A percentile compares a stretch with the other conserved stretches of the same genome.
These are phyloP conservation scores for Lysandra coridon DNA, from an alignment of 2,888 invertebrate genomes.

Conservation along the genomic window DNA sequence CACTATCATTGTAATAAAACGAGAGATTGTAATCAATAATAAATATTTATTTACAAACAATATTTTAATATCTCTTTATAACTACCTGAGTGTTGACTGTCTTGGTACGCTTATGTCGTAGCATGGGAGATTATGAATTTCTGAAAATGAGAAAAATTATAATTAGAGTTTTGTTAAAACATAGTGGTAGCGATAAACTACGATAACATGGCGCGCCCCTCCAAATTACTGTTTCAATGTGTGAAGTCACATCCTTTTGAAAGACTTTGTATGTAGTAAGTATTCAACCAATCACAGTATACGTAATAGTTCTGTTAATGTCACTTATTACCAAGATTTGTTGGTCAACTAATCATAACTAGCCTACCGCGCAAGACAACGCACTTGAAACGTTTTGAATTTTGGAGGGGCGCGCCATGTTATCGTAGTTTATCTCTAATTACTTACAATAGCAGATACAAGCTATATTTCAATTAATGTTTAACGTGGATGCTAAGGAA, in stretches of 20 bases:
- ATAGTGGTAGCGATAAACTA: neutral
- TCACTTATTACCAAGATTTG: too few relatives aligned
- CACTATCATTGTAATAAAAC: slow-evolving; percentile 3
- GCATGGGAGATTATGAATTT: slow-evolving; percentile 79
- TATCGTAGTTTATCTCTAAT: neutral
- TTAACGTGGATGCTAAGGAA: neutral
- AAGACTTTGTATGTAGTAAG: too few relatives aligned
- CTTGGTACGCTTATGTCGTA: slow-evolving; percentile 50
- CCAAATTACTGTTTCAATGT: too few relatives aligned
- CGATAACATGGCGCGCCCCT: too few relatives aligned
- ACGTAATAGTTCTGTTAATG: too few relatives aligned
- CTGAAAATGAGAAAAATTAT: slow-evolving; percentile 57
- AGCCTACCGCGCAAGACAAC: too few relatives aligned
- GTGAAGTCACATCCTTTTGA: too few relatives aligned
- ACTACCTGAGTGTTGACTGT: neutral
- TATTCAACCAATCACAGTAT: too few relatives aligned
- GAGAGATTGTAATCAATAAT: slow-evolving; percentile 1
- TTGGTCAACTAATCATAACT: too few relatives aligned
- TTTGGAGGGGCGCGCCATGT: too few relatives aligned
- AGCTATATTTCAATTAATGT: neutral
- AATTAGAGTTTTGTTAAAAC: neutral
- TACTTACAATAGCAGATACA: neutral
- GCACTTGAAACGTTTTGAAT: too few relatives aligned
- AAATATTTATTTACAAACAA: slow-evolving; percentile 27
- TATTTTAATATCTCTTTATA: neutral